Evolutionary conservation across 2,888 invertebrate species (phyloP).

Genomic region (Agriopis aurantiaria): DNA sequence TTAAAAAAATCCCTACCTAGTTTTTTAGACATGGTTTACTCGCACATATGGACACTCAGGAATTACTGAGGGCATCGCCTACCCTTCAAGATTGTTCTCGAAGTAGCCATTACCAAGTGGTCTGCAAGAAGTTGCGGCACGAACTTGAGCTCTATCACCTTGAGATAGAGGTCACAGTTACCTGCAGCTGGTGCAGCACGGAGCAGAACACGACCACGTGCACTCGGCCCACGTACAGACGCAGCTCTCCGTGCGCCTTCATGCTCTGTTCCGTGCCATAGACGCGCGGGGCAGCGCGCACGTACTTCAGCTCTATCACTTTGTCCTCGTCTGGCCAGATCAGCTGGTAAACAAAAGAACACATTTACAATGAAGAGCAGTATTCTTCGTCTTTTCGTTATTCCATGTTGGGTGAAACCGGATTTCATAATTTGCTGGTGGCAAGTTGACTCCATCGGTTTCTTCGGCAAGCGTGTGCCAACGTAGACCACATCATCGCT

Average conservation of each 20-base stretch:
- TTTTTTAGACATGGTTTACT: no score
- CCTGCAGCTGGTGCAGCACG: constrained; percentile 88
- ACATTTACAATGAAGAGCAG: not conserved
- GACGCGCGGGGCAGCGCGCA: constrained; percentile 88
- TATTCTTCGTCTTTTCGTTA: constrained; percentile 18
- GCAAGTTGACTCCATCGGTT: no score
- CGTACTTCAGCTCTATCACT: constrained; percentile 92
- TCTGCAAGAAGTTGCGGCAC: not conserved
- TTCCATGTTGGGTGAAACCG: no score
- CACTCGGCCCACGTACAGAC: constrained; percentile 89
- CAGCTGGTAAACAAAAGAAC: constrained; percentile 77
- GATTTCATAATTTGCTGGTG: no score
- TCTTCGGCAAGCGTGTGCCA: no score
- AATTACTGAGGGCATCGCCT: no score
- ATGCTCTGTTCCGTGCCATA: constrained; percentile 82
- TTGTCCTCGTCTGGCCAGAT: constrained; percentile 93
- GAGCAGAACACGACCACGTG: constrained; percentile 90
- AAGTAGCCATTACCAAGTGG: no score
- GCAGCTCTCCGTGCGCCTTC: constrained; percentile 90
- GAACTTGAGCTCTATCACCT: not conserved
- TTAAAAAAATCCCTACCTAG: no score
- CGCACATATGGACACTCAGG: no score
- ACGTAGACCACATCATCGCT: no score
- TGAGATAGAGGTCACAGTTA: constrained; percentile 50
- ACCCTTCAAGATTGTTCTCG: no score